phyloP scores from a whole-genome alignment of 2,888 invertebrate species.

The Phengaris alcon region DNA sequence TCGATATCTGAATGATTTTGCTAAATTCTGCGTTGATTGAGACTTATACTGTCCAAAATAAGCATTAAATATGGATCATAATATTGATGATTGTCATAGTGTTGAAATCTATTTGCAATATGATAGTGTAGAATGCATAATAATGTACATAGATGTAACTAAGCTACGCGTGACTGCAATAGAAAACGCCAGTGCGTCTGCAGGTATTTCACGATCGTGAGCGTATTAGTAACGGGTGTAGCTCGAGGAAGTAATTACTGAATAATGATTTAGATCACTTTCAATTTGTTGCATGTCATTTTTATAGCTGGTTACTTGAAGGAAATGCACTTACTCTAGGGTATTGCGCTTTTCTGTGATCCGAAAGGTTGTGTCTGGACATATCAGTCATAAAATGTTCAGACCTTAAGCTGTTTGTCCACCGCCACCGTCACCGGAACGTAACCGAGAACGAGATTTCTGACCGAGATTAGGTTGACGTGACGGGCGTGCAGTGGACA shows the following conservation, averaged over 20 bases:
- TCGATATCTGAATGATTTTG: too few species aligned
- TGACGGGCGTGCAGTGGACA: too few species aligned
- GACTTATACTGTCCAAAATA: too few species aligned
- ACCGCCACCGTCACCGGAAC: too few species aligned
- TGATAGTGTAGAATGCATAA: constrained; percentile 29
- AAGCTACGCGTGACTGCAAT: constrained; percentile 43
- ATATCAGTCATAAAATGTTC: too few species aligned
- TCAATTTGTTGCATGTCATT: constrained; percentile 31
- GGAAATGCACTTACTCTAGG: background rate
- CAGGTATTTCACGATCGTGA: constrained; percentile 35
- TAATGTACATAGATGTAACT: constrained; percentile 34
- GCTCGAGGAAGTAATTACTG: constrained; percentile 29
- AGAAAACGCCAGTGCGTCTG: constrained; percentile 39
- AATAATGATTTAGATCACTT: constrained; percentile 32
- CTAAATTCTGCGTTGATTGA: too few species aligned
- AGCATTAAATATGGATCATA: background rate
- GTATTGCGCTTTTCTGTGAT: too few species aligned
- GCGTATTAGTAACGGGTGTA: constrained; percentile 32
- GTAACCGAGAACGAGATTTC: too few species aligned
- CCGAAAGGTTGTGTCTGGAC: too few species aligned
- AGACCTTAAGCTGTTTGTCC: too few species aligned
- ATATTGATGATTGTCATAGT: background rate
- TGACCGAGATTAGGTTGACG: too few species aligned
- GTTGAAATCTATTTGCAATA: constrained; percentile 21
- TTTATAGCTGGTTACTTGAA: background rate